phyloP scores from a whole-genome alignment of 2,888 invertebrate genomes.

The Thera britannica region DNA sequence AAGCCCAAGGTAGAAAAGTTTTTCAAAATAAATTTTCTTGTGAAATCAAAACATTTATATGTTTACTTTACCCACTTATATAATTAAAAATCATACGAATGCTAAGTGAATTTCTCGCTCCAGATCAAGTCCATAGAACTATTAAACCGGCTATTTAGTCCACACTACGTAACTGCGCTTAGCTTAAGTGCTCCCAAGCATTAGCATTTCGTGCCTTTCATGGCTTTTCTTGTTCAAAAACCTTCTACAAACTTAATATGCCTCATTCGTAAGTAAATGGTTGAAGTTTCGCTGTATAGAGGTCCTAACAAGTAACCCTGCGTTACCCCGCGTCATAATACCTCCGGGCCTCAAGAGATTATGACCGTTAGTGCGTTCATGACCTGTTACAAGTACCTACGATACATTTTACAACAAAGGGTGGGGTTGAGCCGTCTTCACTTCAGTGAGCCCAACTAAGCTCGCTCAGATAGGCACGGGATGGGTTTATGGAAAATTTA shows the following conservation, averaged over 20 bases:
- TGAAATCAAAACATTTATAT: constrained; percentile 1
- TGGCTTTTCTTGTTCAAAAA: constrained; percentile 42
- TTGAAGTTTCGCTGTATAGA: constrained; percentile 56
- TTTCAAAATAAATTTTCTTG: neutral
- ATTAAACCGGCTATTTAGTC: constrained; percentile 22
- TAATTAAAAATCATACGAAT: constrained; percentile 14
- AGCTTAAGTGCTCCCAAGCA: constrained; percentile 29
- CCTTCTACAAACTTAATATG: constrained; percentile 49
- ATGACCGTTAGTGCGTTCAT: constrained; percentile 54
- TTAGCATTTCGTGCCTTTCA: constrained; percentile 35
- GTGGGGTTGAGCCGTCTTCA: constrained; percentile 46
- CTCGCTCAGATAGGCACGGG: constrained; percentile 34
- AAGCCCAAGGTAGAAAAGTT: neutral
- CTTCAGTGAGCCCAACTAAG: constrained; percentile 41
- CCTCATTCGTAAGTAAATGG: constrained; percentile 55
- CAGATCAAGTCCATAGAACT: constrained; percentile 20
- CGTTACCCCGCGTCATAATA: constrained; percentile 56
- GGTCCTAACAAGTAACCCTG: constrained; percentile 54
- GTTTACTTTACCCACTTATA: neutral
- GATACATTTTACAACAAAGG: constrained; percentile 51
- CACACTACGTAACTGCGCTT: constrained; percentile 33
- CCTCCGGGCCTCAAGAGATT: constrained; percentile 58
- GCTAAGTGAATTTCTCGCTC: constrained; percentile 23
- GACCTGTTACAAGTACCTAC: constrained; percentile 42
- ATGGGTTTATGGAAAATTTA: constrained; percentile 42